These are phyloP conservation scores for Halictus rubicundus DNA, from an alignment of 1,140 invertebrate species.

Conservation along the genomic window DNA sequence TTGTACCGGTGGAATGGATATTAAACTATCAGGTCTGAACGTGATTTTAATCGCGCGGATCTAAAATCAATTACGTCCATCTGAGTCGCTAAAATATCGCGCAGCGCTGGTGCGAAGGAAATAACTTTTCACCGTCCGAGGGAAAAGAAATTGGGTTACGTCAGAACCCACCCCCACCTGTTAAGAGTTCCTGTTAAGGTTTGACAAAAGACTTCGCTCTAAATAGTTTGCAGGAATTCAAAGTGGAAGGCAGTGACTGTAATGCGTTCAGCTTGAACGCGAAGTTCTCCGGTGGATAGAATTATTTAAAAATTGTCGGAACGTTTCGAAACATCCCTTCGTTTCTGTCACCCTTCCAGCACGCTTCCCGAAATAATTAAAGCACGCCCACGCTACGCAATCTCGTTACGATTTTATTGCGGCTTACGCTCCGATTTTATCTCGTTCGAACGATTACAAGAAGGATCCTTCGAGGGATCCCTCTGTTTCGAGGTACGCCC, in stretches of 20 bases:
- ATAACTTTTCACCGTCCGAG: too few species aligned
- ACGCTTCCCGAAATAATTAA: constrained; percentile 60
- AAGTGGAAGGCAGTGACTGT: neutral
- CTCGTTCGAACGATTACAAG: constrained; percentile 56
- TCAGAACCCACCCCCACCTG: too few species aligned
- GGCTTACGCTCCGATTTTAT: constrained; percentile 54
- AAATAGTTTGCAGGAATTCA: too few species aligned
- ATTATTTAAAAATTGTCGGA: constrained; percentile 52
- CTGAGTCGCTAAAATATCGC: too few species aligned
- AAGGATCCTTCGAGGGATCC: constrained; percentile 21
- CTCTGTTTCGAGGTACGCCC: constrained; percentile 32
- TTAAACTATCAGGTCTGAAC: too few species aligned
- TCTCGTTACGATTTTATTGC: constrained; percentile 63
- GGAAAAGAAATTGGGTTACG: neutral
- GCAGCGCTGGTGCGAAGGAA: too few species aligned
- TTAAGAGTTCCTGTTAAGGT: too few species aligned
- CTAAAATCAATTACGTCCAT: too few species aligned
- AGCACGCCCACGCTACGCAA: constrained; percentile 47
- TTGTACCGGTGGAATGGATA: too few species aligned
- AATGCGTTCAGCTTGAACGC: neutral
- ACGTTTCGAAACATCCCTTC: constrained; percentile 53
- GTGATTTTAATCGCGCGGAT: too few species aligned
- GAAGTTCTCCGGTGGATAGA: too few species aligned
- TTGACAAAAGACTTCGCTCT: too few species aligned
- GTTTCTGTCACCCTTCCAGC: constrained; percentile 5